Base-by-base conservation (phyloP, 2,113 vertebrate species). In the Pluvianellus socialis region DNA sequence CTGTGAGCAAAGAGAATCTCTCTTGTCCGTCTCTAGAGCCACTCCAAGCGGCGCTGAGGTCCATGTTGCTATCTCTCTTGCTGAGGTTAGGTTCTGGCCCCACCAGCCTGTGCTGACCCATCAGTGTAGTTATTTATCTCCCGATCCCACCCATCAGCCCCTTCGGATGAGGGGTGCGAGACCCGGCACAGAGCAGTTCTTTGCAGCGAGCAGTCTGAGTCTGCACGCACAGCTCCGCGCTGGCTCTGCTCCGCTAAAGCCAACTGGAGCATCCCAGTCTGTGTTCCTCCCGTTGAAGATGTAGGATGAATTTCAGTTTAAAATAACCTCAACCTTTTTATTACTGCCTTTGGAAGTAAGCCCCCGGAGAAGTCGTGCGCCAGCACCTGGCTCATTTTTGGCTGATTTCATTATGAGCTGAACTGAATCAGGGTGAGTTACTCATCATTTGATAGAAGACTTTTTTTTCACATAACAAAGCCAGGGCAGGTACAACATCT, bases 1-100 rank as follows among this genome's bases (percentile, higher is more conserved):
- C 30, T 26, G 59, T 1, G 1, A 74, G 38, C 62, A 52, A n/a
- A n/a, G 53, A 35, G 22, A 42, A 44, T 59, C 50, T 42, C n/a
- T 40, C 35, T 40, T 49, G 32, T 14, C 38, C 32, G 7, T 47
- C 27, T 47, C 27, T 18, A 38, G 52, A 70, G 79, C 67, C 55
- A 21, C 44, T 44, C 30, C 40, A 67, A 50, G 53, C 2, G 0
- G 27, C 1, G 0, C 1, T 20, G 79, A 68, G 18, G 44, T 55
- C 40, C 8, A 1, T 27, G 12, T 59, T 65, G 22, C 13, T 10
- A 0, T 53, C 38, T 40, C 12, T 38, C 7, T 32, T 13, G 15
- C 45, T 24, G 59, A 62, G 65, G 18, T 50, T 13, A 56, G 33
- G 33, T 4, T 40, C 42, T 45, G 47, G 11, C 12, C 40, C 58